These are phyloP conservation scores for Napeogenes inachia DNA, from an alignment of 2,888 invertebrate species.

Conservation along the genomic window DNA sequence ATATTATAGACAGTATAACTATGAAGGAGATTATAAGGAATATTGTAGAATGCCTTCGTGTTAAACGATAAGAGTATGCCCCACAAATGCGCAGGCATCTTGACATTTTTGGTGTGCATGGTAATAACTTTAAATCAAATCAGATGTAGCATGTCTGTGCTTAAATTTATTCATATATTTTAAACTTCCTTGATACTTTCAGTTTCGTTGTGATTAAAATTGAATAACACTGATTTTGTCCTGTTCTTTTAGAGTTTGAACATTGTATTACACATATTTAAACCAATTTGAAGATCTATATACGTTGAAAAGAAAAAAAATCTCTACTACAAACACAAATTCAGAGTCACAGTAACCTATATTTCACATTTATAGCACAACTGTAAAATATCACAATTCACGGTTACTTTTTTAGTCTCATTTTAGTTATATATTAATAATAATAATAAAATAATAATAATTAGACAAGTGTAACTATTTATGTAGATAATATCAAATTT, in stretches of 20 bases:
- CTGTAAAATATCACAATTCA: background rate
- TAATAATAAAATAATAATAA: background rate
- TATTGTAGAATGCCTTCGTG: constrained; percentile 60
- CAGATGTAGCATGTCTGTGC: constrained; percentile 5
- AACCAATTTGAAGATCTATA: background rate
- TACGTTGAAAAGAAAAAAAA: constrained; percentile 10
- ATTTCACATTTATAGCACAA: constrained; percentile 9
- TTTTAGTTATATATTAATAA: too few relatives aligned
- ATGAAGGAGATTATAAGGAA: constrained; percentile 54
- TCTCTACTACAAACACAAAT: constrained; percentile 14
- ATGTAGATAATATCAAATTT: constrained; percentile 2
- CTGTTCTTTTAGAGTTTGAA: too few relatives aligned
- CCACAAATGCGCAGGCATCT: constrained; percentile 65
- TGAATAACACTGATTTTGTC: background rate
- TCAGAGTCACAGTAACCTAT: constrained; percentile 12
- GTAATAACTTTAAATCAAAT: constrained; percentile 34
- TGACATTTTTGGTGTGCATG: constrained; percentile 62
- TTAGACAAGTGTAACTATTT: background rate
- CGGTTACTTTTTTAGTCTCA: background rate
- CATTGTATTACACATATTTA: background rate
- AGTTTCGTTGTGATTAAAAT: background rate
- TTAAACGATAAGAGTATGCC: constrained; percentile 64
- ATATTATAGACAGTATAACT: constrained; percentile 51
- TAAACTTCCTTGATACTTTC: background rate
- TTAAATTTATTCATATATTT: constrained; percentile 1